Percentiles rank a stretch among this genome's conserved stretches.
Conservation (phyloP, 2,113 vertebrate species). For the Forbesichthys agassizii region DNA sequence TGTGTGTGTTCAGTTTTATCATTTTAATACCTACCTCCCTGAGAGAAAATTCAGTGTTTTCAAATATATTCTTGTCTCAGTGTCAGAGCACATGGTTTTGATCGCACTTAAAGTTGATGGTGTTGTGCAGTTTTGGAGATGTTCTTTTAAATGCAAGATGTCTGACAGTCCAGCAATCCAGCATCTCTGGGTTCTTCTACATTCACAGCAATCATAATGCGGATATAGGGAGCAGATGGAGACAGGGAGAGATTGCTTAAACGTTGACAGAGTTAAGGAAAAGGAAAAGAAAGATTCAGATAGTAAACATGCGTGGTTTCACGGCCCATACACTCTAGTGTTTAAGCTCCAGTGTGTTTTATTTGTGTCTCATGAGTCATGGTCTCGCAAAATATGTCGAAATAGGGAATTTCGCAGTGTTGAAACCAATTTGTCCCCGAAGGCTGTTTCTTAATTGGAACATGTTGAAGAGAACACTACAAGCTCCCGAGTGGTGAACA, state of each 20-base stretch:
- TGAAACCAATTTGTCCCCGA: constrained; percentile 61
- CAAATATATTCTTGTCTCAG: background rate
- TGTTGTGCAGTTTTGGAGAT: constrained; percentile 36
- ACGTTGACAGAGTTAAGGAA: constrained; percentile 36
- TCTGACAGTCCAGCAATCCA: constrained; percentile 46
- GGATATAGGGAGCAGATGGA: constrained; percentile 57
- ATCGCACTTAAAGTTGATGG: constrained; percentile 20
- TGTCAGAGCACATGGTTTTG: constrained; percentile 7
- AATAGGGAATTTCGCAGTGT: constrained; percentile 55
- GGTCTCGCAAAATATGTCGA: constrained; percentile 49
- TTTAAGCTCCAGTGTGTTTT: constrained; percentile 47
- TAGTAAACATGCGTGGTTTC: constrained; percentile 28
- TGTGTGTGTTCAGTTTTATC: constrained; percentile 2
- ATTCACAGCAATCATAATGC: constrained; percentile 59
- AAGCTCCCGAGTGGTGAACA: constrained; percentile 71
- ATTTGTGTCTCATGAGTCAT: constrained; percentile 54
- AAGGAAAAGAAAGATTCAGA: constrained; percentile 14
- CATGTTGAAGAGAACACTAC: constrained; percentile 71
- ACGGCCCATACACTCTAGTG: background rate
- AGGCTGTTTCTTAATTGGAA: constrained; percentile 73
- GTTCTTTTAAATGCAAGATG: constrained; percentile 41
- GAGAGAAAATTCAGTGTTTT: constrained; percentile 6
- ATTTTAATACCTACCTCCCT: background rate
- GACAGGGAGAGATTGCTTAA: constrained; percentile 30
- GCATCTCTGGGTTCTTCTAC: constrained; percentile 59